Evolutionary conservation across 2,888 invertebrate species (phyloP).

Genomic region (Troides helena): DNA sequence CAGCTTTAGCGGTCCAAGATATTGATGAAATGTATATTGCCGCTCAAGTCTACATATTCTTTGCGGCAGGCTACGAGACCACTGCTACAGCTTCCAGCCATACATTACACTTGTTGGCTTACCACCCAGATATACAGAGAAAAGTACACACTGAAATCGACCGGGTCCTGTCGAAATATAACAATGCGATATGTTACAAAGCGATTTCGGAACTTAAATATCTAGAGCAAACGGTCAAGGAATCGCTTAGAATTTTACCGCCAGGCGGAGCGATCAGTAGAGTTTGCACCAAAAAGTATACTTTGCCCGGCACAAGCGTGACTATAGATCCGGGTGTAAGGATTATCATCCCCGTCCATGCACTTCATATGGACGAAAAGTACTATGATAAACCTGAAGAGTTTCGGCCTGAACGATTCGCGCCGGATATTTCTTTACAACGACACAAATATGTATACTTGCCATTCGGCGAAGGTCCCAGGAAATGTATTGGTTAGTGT

Average conservation of each 20-base stretch:
- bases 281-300: constrained; percentile 6
- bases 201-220: constrained; percentile 53
- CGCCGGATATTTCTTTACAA: not conserved
- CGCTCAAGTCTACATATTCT: constrained; percentile 58
- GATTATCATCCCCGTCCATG: constrained; percentile 19
- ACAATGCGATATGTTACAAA: constrained; percentile 50
- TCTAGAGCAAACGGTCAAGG: constrained; percentile 47
- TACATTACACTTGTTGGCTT: constrained; percentile 58
- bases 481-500: constrained; percentile 28
- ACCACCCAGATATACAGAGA: constrained; percentile 46
- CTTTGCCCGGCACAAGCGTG: constrained; percentile 8
- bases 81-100: constrained; percentile 58
- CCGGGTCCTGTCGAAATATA: constrained; percentile 44
- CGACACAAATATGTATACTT: constrained; percentile 12
- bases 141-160: constrained; percentile 54
- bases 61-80: constrained; percentile 60
- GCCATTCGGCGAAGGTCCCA: constrained; percentile 29
- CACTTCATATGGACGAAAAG: constrained; percentile 21
- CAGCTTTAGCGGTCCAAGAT: constrained; percentile 42
- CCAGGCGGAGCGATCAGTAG: constrained; percentile 10
- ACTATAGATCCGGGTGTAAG: constrained; percentile 20
- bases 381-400: constrained; percentile 20
- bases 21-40: constrained; percentile 50
- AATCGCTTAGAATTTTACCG: constrained; percentile 48
- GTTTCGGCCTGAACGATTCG: constrained; percentile 22